These are phyloP conservation scores for Panagrolaimus sp. DNA, from an alignment of 1,140 invertebrate genomes.

Conservation along the genomic window DNA sequence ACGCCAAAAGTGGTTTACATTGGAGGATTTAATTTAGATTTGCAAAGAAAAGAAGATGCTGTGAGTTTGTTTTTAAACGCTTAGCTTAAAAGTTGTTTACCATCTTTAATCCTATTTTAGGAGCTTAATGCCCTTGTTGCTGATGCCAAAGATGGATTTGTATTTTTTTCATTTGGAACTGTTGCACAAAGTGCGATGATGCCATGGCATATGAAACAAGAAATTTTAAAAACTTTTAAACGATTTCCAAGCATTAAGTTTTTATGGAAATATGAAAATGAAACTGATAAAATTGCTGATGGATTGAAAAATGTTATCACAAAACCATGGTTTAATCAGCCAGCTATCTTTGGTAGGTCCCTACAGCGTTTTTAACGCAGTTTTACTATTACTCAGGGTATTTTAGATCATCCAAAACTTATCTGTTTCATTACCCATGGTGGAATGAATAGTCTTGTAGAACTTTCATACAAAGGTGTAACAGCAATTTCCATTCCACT, in stretches of 20 bases:
- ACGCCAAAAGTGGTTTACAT: conserved; percentile 22
- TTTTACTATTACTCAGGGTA: too few relatives aligned
- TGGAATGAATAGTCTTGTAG: conserved; percentile 72
- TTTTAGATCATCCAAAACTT: conserved; percentile 15
- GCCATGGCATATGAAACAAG: not conserved
- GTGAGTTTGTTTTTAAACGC: not conserved
- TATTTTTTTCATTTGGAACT: conserved; percentile 25
- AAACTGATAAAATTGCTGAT: conserved; percentile 14
- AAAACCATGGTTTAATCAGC: conserved; percentile 16
- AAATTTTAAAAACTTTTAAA: conserved; percentile 14
- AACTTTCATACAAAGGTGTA: conserved; percentile 73
- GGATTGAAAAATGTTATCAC: conserved; percentile 13
- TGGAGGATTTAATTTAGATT: conserved; percentile 6
- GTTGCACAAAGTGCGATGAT: conserved; percentile 18
- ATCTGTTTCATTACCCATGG: conserved; percentile 58
- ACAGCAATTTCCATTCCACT: conserved; percentile 70
- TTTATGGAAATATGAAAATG: conserved; percentile 25
- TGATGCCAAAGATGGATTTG: conserved; percentile 14
- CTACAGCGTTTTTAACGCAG: not conserved
- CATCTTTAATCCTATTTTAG: not conserved
- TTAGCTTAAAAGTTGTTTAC: not conserved
- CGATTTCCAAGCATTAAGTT: conserved; percentile 25
- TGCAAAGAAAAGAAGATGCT: not conserved
- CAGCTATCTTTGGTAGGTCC: conserved; percentile 14
- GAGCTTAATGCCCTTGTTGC: not conserved